A percentile compares a stretch with the other conserved stretches of the same genome.
These are phyloP conservation scores for Chironomus riparius DNA, from an alignment of 2,888 invertebrate species.

Conservation along the genomic window DNA sequence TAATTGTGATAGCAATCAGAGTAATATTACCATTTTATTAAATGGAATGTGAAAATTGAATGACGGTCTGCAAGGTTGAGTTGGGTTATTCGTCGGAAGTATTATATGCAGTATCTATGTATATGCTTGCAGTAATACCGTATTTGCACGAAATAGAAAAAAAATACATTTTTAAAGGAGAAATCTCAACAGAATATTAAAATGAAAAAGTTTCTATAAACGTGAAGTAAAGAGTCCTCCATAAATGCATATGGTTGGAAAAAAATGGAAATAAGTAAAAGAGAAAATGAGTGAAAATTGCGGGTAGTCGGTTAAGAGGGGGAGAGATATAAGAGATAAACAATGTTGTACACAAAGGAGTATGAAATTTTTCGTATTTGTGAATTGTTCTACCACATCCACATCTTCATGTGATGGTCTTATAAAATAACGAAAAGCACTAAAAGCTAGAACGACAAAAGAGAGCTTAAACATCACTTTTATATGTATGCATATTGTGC, in stretches of 20 bases:
- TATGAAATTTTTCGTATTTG: too few species aligned
- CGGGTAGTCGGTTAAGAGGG: background rate
- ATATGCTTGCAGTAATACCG: background rate
- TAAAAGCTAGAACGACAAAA: background rate
- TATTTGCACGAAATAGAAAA: background rate
- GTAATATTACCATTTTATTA: slow-evolving; percentile 1
- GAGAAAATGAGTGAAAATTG: background rate
- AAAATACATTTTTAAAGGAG: background rate
- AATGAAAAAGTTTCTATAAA: too few species aligned
- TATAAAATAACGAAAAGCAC: background rate
- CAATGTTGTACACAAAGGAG: background rate
- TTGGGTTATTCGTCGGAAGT: background rate
- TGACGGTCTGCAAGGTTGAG: background rate
- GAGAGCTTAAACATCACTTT: background rate
- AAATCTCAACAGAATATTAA: background rate
- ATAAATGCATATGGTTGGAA: background rate
- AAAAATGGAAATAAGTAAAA: background rate
- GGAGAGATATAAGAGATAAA: background rate
- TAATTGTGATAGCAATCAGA: background rate
- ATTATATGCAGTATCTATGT: background rate
- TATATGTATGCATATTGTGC: background rate
- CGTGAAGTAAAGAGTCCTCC: too few species aligned
- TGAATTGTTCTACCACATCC: background rate
- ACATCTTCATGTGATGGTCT: background rate
- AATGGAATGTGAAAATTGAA: slow-evolving; percentile 10